Evolutionary conservation across 2,113 vertebrate genomes (phyloP).

Genomic region (human (Homo sapiens)): GRCh38 chr11:16353501-16354000

Average conservation of each 20-base stretch:
- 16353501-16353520: conserved; percentile 51
- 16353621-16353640: conserved; percentile 77
- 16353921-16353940: neutral
- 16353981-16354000: conserved; percentile 51
- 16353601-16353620: conserved; percentile 72
- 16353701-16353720: conserved; percentile 63
- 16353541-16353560: conserved; percentile 58
- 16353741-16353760: conserved; percentile 49
- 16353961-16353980: conserved; percentile 24
- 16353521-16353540: conserved; percentile 50
- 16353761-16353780: neutral
- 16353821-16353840: conserved; percentile 28
- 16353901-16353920: conserved; percentile 5
- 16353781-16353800: neutral
- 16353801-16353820: neutral
- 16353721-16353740: conserved; percentile 15
- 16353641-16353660: conserved; percentile 56
- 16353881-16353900: neutral
- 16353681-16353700: conserved; percentile 55
- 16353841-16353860: neutral
- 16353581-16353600: conserved; percentile 58
- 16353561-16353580: neutral
- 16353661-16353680: conserved; percentile 72
- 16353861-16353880: neutral
- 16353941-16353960: neutral